These are phyloP conservation scores for Thysanoteuthis rhombus DNA, from an alignment of 2,888 invertebrate species.

Conservation along the genomic window DNA sequence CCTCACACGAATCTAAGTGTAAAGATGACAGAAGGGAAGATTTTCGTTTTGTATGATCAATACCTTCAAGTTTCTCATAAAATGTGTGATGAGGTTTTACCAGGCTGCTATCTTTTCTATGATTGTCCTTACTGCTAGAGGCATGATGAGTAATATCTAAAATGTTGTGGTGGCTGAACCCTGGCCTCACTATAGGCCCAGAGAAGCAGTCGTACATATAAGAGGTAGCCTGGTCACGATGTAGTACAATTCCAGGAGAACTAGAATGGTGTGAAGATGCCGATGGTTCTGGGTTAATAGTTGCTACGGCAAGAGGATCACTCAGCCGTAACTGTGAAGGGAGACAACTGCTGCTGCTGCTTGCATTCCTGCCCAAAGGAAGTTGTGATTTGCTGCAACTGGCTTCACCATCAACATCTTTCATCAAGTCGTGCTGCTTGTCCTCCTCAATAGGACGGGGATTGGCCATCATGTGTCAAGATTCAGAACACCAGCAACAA, in stretches of 20 bases:
- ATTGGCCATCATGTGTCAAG: neutral
- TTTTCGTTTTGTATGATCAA: neutral
- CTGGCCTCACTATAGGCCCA: neutral
- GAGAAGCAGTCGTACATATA: neutral
- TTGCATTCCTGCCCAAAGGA: neutral
- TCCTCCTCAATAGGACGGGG: slow-evolving; percentile 18
- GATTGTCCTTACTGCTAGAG: slow-evolving; percentile 22
- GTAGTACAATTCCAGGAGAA: neutral
- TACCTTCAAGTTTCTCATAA: neutral
- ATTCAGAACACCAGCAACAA: neutral
- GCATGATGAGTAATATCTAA: slow-evolving; percentile 16
- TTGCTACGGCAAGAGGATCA: neutral
- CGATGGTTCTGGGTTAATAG: neutral
- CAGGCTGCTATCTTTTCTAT: slow-evolving; percentile 13
- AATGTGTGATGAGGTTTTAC: neutral
- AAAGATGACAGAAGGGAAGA: neutral
- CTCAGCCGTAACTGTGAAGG: slow-evolving; percentile 14
- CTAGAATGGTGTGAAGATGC: neutral
- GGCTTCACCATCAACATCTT: neutral
- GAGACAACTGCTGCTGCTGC: neutral
- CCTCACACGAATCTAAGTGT: neutral
- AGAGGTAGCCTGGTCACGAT: neutral
- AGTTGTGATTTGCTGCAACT: neutral
- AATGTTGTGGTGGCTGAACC: slow-evolving; percentile 12
- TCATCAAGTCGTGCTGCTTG: slow-evolving; percentile 12